Evolutionary conservation across 2,113 vertebrate species (phyloP), one percentile per base, ranked within the genome.

Genomic region (Xiphophorus couchianus): DNA sequence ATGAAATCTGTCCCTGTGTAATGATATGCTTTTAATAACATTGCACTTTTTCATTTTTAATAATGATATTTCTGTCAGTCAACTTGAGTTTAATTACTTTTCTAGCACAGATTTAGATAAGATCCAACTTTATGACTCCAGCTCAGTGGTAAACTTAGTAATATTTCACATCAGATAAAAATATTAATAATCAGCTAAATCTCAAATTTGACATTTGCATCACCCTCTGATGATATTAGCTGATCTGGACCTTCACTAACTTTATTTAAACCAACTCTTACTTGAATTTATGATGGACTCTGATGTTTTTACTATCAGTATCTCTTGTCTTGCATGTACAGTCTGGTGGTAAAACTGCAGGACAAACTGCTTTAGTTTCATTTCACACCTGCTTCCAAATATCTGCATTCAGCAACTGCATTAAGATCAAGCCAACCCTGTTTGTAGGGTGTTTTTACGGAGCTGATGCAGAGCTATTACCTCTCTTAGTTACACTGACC

Each of bases 141-240:
- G 29, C 31, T 31, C 65, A 66, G 42, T n/a, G 27, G 51, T 48
- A 68, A 37, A 44, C 27, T 3, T 0, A 33, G 3, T 13, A 78
- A 65, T 73, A 70, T 64, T 74, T 77, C 17, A 8, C 62, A 29
- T 30, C 25, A 74, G 15, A 15, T 78, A 37, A 51, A 48, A 78
- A 65, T 58, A 54, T 60, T 58, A n/a, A 58, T 58, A 58, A 58
- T 58, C 25, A 71, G 30, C 33, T 13, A 19, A 66, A 75, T 83
- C 73, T 77, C 62, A 58, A 7, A 31, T 68, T 33, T 19, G 25
- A 27, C 27, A 73, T 86, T 76, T 62, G 3, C 27, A 31, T 60
- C 31, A n/a, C 81, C 85, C 74, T 74, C 70, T 76, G 48, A 10
- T 54, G 37, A 48, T 68, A 29, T 78, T 68, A 83, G 62, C 76